phyloP scores from a whole-genome alignment of 23 tunicate species.

The Phallusia fumigata region DNA sequence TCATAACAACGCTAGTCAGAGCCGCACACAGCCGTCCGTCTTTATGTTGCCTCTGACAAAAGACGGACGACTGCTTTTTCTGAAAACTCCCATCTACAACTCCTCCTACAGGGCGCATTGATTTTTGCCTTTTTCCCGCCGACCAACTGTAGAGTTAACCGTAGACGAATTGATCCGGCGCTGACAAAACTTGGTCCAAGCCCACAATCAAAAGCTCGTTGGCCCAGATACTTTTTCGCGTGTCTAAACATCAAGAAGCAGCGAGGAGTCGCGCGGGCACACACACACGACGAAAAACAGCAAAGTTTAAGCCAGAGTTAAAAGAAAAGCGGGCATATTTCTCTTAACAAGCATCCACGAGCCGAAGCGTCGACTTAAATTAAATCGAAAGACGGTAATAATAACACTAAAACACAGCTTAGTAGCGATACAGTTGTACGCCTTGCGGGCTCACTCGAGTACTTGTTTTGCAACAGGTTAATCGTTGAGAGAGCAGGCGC shows the following conservation, averaged over 20 bases:
- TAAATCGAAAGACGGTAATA: slow-evolving; percentile 12
- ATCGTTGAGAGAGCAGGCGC: not conserved
- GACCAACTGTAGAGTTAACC: not conserved
- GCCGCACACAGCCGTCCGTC: not conserved
- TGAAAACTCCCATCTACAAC: slow-evolving; percentile 1
- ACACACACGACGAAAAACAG: not conserved
- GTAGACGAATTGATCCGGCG: slow-evolving; percentile 10
- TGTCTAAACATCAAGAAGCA: not conserved
- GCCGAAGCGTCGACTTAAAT: slow-evolving; percentile 11
- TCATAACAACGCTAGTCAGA: slow-evolving; percentile 15
- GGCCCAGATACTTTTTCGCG: slow-evolving; percentile 8
- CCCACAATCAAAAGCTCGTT: slow-evolving; percentile 13
- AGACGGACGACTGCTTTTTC: not conserved
- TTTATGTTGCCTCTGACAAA: not conserved
- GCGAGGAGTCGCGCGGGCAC: not conserved
- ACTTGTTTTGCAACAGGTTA: slow-evolving; percentile 4
- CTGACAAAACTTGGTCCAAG: slow-evolving; percentile 14
- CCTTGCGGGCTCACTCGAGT: not conserved
- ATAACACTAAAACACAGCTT: slow-evolving; percentile 12
- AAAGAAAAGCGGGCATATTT: slow-evolving; percentile 3
- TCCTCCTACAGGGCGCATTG: not conserved
- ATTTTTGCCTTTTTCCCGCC: slow-evolving; percentile 3
- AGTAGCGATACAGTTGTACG: slow-evolving; percentile 5
- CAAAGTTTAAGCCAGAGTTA: slow-evolving; percentile 7
- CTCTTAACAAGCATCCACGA: slow-evolving; percentile 14